Evolutionary conservation across 2,888 invertebrate species (phyloP).

Genomic region (Ypsolopha scabrella): DNA sequence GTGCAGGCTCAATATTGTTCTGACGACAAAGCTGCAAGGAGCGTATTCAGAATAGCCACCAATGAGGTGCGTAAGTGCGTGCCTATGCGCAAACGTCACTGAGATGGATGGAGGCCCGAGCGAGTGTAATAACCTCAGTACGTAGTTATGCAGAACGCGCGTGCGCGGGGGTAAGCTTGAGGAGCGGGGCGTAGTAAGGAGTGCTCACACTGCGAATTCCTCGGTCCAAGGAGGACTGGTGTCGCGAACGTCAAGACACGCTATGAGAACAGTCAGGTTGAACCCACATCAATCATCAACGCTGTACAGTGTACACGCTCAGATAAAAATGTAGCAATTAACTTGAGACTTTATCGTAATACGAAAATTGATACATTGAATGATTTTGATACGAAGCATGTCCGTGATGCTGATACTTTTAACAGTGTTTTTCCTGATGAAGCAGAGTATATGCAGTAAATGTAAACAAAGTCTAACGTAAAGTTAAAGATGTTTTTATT

Average conservation of each 20-base stretch:
- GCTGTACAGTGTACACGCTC: not conserved
- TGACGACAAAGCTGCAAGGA: not conserved
- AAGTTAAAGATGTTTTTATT: no score
- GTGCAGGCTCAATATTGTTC: slow-evolving; percentile 6
- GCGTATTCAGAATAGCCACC: slow-evolving; percentile 10
- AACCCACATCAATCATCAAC: slow-evolving; percentile 2
- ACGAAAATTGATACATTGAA: not conserved
- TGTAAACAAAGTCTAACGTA: no score
- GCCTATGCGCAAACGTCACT: slow-evolving; percentile 10
- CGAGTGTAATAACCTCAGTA: slow-evolving; percentile 50
- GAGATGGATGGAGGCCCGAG: slow-evolving; percentile 25
- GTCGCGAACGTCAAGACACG: slow-evolving; percentile 14
- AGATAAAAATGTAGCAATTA: not conserved
- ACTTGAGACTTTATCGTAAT: not conserved
- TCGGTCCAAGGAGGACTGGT: slow-evolving; percentile 31
- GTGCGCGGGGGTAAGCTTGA: slow-evolving; percentile 16
- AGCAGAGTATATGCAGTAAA: not conserved
- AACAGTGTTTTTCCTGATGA: not conserved
- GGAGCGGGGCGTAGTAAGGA: slow-evolving; percentile 4
- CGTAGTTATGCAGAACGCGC: slow-evolving; percentile 22
- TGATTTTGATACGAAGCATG: not conserved
- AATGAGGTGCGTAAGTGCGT: slow-evolving; percentile 24
- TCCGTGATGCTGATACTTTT: not conserved
- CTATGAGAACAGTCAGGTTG: not conserved
- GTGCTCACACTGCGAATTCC: slow-evolving; percentile 29